These are phyloP conservation scores for Zenarchopterus dispar DNA, from an alignment of 2,797 vertebrate genomes.

Conservation along the genomic window DNA sequence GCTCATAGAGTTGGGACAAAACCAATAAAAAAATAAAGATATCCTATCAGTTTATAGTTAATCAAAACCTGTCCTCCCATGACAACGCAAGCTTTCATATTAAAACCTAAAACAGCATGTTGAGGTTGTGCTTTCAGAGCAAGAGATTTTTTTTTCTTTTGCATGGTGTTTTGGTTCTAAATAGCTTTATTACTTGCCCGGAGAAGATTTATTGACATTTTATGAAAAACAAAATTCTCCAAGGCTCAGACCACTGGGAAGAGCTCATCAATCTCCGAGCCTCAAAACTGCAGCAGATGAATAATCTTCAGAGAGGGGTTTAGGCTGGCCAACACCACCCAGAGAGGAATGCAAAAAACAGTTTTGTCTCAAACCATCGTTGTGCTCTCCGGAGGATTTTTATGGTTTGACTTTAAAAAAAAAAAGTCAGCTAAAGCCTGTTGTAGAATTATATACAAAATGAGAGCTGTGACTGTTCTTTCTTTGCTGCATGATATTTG, in stretches of 20 bases:
- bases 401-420: conserved; percentile 69
- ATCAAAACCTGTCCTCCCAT: conserved; percentile 32
- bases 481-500: conserved; percentile 27
- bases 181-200: conserved; percentile 75
- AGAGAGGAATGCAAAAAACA: conserved; percentile 69
- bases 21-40: no score
- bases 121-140: conserved; percentile 37
- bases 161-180: conserved; percentile 67
- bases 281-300: conserved; percentile 70
- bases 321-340: conserved; percentile 67
- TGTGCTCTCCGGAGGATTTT: conserved; percentile 60
- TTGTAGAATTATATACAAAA: conserved; percentile 32
- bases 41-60: conserved; percentile 36
- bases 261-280: conserved; percentile 64
- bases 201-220: conserved; percentile 74
- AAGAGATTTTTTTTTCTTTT: conserved; percentile 37
- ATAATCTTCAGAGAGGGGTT: conserved; percentile 68
- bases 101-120: conserved; percentile 44
- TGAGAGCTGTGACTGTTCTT: conserved; percentile 19
- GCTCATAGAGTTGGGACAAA: conserved; percentile 30
- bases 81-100: conserved; percentile 50
- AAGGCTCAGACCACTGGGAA: conserved; percentile 76
- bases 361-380: conserved; percentile 54
- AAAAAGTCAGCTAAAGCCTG: conserved; percentile 46
- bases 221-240: conserved; percentile 80